Percentiles rank a stretch among this genome's conserved stretches.
Conservation (phyloP, 1,140 invertebrate genomes). For the Nymphalis io region DNA sequence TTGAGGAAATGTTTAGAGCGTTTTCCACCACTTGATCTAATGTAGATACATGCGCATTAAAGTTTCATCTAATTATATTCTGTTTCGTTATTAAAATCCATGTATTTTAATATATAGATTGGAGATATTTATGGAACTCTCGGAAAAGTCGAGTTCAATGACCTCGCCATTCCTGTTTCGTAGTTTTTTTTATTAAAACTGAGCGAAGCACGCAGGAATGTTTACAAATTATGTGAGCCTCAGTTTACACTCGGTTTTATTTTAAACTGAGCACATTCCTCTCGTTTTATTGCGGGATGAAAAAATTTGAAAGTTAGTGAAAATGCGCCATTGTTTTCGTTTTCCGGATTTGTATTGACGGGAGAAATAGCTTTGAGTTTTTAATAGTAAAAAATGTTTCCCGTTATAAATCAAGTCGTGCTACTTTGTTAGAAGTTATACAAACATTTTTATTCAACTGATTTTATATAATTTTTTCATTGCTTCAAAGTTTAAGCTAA, state of each 20-base stretch:
- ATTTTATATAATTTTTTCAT: too few relatives aligned
- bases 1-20: too few relatives aligned
- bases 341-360: constrained; percentile 19
- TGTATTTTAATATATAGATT: too few relatives aligned
- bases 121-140: neutral
- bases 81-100: too few relatives aligned
- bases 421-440: too few relatives aligned
- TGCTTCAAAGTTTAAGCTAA: too few relatives aligned
- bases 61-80: too few relatives aligned
- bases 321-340: neutral
- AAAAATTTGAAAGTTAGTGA: constrained; percentile 22
- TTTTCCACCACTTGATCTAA: too few relatives aligned
- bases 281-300: constrained; percentile 14
- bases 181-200: constrained; percentile 19
- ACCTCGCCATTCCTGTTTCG: neutral
- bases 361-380: constrained; percentile 5
- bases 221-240: constrained; percentile 17
- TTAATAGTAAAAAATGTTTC: neutral
- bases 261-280: constrained; percentile 24
- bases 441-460: too few relatives aligned
- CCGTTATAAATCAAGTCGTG: too few relatives aligned
- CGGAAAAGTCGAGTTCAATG: constrained; percentile 5
- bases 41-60: too few relatives aligned
- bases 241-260: constrained; percentile 22
- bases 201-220: constrained; percentile 1